A percentile compares a stretch with the other conserved stretches of the same genome.
Conservation (phyloP, 2,888 invertebrate species). For the Mythimna pallens region DNA sequence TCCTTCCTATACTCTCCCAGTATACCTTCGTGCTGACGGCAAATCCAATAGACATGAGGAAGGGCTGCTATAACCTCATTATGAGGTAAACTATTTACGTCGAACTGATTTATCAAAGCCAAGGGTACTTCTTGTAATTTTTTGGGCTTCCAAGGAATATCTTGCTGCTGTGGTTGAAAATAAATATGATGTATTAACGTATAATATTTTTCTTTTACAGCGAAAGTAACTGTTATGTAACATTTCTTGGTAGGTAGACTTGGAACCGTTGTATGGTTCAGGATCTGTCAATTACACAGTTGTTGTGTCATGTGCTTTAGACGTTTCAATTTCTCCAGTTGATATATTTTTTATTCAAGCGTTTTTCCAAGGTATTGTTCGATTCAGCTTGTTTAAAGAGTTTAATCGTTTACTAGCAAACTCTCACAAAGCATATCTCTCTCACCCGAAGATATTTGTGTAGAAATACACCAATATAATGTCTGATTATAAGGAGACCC, state of each 20-base stretch:
- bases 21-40: constrained; percentile 34
- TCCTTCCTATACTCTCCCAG: constrained; percentile 3
- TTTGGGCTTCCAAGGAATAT: constrained; percentile 12
- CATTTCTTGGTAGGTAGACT: constrained; percentile 1
- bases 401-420: not conserved
- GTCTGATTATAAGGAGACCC: constrained; percentile 5
- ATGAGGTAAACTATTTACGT: constrained; percentile 62
- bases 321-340: constrained; percentile 14
- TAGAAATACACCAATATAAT: constrained; percentile 34
- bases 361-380: not conserved
- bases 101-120: constrained; percentile 58
- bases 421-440: constrained; percentile 18
- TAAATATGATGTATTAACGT: constrained; percentile 18
- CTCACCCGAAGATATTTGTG: constrained; percentile 1
- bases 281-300: constrained; percentile 18
- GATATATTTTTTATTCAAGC: not conserved
- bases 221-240: constrained; percentile 1
- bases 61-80: constrained; percentile 55
- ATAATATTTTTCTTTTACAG: constrained; percentile 21
- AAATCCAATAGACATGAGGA: constrained; percentile 60
- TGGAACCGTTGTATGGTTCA: not conserved
- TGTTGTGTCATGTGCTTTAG: constrained; percentile 17
- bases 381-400: not conserved
- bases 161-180: constrained; percentile 21
- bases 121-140: constrained; percentile 25